Evolutionary conservation across 2,797 vertebrate species (phyloP), one percentile per base, ranked within the genome.

Genomic region (Ataeniobius toweri): DNA sequence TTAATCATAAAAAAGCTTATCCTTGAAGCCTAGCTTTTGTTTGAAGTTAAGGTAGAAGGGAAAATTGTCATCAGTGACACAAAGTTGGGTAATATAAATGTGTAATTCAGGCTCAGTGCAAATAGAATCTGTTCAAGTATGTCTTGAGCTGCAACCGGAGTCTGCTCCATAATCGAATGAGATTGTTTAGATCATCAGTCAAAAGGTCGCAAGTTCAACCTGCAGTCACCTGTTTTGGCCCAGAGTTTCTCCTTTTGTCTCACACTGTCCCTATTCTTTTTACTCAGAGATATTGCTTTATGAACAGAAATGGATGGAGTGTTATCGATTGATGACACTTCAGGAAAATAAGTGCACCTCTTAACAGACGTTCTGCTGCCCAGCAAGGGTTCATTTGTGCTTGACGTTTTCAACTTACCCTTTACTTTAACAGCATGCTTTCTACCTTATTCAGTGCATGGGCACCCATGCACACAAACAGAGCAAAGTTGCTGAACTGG

Each of bases 261-360:
- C 65, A 75, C 72, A 79, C 85, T n/a, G 53, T 83, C 58, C 59
- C 76, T 82, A 77, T 73, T 22, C 18, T 53, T 80, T 87, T 83
- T 71, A 78, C 75, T 83, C 63, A 58, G 83, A 87, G 77, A 28
- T 86, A 87, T 84, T 55, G 75, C 89, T 88, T 89, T 59, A 89
- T 89, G 80, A 82, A 86, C 79, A 84, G 68, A 76, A 89, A 79
- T 68, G 48, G 82, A 90, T 83, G 72, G 78, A 61, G 22, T 59
- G 0, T 80, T 91, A 89, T 92, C 78, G 88, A 92, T 90, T 85
- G 69, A 73, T 83, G 76, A 82, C 86, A 81, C 81, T 85, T 85
- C 76, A 80, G 71, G 74, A 89, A 89, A 92, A 91, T 80, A 86
- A 87, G 91, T 88, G 82, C 80, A 74, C 77, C 73, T 79, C 80